These are phyloP conservation scores for Hippopotamyrus pictus DNA, from an alignment of 2,797 vertebrate genomes.

Conservation along the genomic window DNA sequence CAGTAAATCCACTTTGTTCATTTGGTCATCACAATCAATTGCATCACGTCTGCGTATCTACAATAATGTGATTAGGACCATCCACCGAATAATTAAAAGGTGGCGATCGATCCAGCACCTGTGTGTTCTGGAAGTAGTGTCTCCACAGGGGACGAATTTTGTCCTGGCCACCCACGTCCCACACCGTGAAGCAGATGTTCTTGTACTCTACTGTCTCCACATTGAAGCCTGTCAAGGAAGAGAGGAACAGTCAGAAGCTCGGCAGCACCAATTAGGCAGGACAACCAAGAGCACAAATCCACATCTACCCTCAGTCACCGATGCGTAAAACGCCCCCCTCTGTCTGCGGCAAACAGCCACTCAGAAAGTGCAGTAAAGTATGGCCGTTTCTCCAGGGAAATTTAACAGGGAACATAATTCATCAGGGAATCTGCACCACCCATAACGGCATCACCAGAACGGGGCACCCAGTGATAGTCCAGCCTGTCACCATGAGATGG, in stretches of 20 bases:
- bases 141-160: slow-evolving; percentile 89
- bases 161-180: slow-evolving; percentile 90
- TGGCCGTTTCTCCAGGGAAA: neutral
- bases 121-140: slow-evolving; percentile 86
- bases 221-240: slow-evolving; percentile 71
- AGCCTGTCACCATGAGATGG: neutral
- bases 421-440: neutral
- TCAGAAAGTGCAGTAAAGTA: neutral
- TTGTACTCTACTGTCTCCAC: slow-evolving; percentile 90
- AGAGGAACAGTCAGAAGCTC: neutral
- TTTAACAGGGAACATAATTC: neutral
- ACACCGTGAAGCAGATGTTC: slow-evolving; percentile 91
- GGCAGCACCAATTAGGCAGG: neutral
- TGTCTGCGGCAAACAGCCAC: neutral
- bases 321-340: neutral
- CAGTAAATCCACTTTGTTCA: neutral
- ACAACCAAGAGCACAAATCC: neutral
- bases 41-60: neutral
- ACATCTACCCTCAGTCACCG: neutral
- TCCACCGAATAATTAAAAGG: neutral
- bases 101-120: neutral
- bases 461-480: neutral
- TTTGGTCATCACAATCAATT: neutral
- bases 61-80: neutral
- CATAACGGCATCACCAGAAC: neutral